Evolutionary conservation across 2,113 vertebrate genomes (phyloP).

Genomic region (Octodon degus): DNA sequence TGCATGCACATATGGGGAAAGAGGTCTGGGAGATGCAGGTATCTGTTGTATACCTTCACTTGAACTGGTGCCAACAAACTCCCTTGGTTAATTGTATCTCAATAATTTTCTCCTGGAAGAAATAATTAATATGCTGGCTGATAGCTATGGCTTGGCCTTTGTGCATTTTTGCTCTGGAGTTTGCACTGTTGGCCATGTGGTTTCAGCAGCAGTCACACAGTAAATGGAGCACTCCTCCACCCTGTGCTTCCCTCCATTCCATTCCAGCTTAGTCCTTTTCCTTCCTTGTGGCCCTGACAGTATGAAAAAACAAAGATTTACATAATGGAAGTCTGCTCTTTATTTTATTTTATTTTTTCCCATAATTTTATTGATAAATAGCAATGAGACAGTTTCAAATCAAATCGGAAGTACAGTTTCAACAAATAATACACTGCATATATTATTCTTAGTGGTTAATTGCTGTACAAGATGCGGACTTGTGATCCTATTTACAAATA

Average conservation of each 20-base stretch:
- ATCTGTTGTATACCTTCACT: not conserved
- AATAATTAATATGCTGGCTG: not conserved
- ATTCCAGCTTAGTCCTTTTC: not conserved
- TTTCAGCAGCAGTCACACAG: not conserved
- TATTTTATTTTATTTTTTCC: too few species aligned
- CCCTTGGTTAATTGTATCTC: conserved; percentile 44
- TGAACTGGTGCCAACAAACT: not conserved
- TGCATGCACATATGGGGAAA: not conserved
- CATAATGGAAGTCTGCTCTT: not conserved
- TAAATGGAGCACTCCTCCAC: not conserved
- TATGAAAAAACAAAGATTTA: not conserved
- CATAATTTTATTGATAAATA: too few species aligned
- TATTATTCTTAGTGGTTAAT: too few species aligned
- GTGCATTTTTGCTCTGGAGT: conserved; percentile 4
- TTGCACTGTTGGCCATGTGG: not conserved
- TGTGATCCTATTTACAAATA: too few species aligned
- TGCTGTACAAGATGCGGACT: too few species aligned
- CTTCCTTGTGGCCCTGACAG: not conserved
- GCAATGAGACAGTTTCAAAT: too few species aligned
- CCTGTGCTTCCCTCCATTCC: not conserved
- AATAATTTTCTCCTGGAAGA: conserved; percentile 2
- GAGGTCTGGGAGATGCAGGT: not conserved
- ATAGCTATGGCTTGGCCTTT: conserved; percentile 23
- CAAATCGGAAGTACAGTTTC: too few species aligned
- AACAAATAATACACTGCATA: too few species aligned